phyloP scores from a whole-genome alignment of 2,888 invertebrate genomes.

The Leptogaster cylindrica region DNA sequence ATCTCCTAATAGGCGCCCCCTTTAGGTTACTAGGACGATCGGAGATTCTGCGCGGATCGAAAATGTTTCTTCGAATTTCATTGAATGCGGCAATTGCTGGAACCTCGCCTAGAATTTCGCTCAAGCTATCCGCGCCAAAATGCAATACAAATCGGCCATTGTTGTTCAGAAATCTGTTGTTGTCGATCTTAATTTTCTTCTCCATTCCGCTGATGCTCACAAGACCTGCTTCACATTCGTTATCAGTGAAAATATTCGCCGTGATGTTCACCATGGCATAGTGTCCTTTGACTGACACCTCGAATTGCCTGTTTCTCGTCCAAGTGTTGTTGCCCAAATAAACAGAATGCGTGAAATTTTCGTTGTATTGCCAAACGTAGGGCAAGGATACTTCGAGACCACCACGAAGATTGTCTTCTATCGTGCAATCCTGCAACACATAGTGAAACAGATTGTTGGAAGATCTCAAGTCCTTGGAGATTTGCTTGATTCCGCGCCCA shows the following conservation, averaged over 20 bases:
- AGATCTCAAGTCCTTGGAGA: constrained; percentile 89
- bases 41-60: constrained; percentile 53
- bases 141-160: constrained; percentile 83
- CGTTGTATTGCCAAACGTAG: constrained; percentile 94
- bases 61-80: constrained; percentile 74
- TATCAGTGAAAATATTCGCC: constrained; percentile 82
- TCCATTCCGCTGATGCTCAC: constrained; percentile 93
- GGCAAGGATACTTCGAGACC: constrained; percentile 91
- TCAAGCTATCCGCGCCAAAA: constrained; percentile 88
- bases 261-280: constrained; percentile 89
- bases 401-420: constrained; percentile 83
- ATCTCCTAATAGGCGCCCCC: constrained; percentile 38
- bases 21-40: constrained; percentile 52
- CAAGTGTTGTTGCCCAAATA: constrained; percentile 87
- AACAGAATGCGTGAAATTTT: constrained; percentile 91
- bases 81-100: constrained; percentile 81
- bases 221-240: constrained; percentile 83
- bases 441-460: constrained; percentile 98
- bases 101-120: constrained; percentile 87
- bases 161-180: constrained; percentile 81
- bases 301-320: constrained; percentile 84
- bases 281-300: constrained; percentile 87
- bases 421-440: constrained; percentile 81
- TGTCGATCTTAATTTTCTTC: constrained; percentile 84
- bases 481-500: constrained; percentile 84